These are phyloP conservation scores for Choristoneura fumiferana DNA, from an alignment of 1,140 invertebrate genomes.

Conservation along the genomic window DNA sequence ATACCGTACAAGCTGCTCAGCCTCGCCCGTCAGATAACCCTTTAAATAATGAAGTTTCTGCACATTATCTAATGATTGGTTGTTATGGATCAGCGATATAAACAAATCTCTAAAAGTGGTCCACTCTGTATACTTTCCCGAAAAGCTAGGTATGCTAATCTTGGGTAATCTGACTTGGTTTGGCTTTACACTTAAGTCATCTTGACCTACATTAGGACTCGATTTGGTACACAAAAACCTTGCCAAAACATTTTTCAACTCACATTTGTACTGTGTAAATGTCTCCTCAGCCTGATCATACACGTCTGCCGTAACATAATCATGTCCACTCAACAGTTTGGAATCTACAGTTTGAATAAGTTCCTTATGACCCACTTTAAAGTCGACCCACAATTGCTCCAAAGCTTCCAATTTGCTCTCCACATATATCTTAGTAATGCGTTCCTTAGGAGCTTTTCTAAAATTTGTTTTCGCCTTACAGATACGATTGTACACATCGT, in stretches of 20 bases:
- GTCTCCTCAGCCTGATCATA: neutral
- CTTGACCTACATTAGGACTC: neutral
- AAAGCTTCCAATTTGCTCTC: constrained; percentile 23
- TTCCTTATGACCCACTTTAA: constrained; percentile 16
- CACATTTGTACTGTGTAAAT: neutral
- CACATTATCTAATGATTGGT: too few relatives aligned
- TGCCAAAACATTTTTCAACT: neutral
- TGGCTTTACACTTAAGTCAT: neutral
- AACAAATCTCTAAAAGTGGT: neutral
- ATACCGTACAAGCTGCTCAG: neutral
- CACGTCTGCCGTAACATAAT: neutral
- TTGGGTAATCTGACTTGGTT: neutral
- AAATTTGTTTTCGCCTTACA: constrained; percentile 12
- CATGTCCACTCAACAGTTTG: too few relatives aligned
- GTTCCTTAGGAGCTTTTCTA: constrained; percentile 22
- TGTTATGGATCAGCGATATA: neutral
- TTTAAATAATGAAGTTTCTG: too few relatives aligned
- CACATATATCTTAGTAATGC: constrained; percentile 19
- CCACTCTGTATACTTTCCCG: too few relatives aligned
- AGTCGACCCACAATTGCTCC: constrained; percentile 19
- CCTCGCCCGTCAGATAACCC: too few relatives aligned
- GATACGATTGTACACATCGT: too few relatives aligned
- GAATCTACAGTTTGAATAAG: neutral
- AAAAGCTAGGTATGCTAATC: neutral
- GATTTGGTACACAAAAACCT: neutral